phyloP scores from a whole-genome alignment of 2,113 vertebrate genomes.

The Sinocyclocheilus anshuiensis region DNA sequence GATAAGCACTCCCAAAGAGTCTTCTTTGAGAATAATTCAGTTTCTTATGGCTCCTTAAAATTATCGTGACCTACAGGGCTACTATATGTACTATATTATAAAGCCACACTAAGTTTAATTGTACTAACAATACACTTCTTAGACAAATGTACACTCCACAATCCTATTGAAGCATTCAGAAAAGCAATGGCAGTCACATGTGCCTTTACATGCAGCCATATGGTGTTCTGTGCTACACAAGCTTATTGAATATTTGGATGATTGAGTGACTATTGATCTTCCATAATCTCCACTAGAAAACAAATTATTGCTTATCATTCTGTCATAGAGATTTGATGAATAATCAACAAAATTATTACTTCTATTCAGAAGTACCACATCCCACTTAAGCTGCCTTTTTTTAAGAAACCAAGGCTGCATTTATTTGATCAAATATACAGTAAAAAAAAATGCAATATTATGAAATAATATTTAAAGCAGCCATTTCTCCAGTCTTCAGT shows the following conservation, averaged over 20 bases:
- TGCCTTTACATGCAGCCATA: neutral
- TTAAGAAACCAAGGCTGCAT: no score
- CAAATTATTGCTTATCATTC: neutral
- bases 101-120: neutral
- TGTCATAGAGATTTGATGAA: neutral
- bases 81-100: neutral
- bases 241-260: neutral
- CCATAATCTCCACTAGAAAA: neutral
- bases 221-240: neutral
- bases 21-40: neutral
- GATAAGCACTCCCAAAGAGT: neutral
- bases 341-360: neutral
- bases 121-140: neutral
- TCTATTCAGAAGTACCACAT: neutral
- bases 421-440: no score
- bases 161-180: neutral
- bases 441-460: no score
- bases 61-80: neutral
- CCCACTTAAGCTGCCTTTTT: no score
- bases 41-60: neutral
- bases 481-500: no score
- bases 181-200: no score
- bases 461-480: no score
- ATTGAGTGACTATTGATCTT: slow-evolving; percentile 13
- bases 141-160: no score